A percentile compares a stretch with the other conserved stretches of the same genome.
These are phyloP conservation scores for Amblyraja radiata DNA, from an alignment of 2,797 vertebrate genomes.

Conservation along the genomic window DNA sequence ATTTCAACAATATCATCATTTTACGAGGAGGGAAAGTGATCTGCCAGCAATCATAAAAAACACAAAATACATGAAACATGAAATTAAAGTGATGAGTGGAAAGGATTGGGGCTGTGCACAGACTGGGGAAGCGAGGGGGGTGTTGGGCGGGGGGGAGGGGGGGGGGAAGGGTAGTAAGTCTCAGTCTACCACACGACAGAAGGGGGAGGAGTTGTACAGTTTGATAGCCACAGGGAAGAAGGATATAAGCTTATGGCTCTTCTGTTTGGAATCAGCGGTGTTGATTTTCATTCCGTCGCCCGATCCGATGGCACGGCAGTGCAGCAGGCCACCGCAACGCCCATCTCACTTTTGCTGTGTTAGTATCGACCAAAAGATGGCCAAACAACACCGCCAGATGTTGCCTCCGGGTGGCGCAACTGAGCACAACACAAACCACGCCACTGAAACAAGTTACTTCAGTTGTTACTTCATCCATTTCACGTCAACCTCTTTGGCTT, in stretches of 20 bases:
- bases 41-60: no score
- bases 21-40: not conserved
- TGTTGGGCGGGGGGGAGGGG: no score
- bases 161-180: no score
- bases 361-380: not conserved
- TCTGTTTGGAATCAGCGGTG: not conserved
- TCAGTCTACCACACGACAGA: no score
- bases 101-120: no score
- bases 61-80: no score
- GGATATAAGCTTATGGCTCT: not conserved
- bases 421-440: not conserved
- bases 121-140: no score
- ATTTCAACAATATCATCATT: not conserved
- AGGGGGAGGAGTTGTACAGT: no score
- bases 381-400: not conserved
- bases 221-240: no score
- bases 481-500: no score
- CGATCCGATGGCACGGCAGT: not conserved
- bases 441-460: not conserved
- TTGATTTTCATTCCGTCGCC: not conserved
- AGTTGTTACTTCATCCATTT: no score
- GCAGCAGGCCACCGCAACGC: not conserved
- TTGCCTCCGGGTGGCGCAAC: not conserved
- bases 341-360: not conserved
- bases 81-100: no score